Evolutionary conservation across 2,113 vertebrate species (phyloP).

Genomic region (Nycticorax nycticorax): DNA sequence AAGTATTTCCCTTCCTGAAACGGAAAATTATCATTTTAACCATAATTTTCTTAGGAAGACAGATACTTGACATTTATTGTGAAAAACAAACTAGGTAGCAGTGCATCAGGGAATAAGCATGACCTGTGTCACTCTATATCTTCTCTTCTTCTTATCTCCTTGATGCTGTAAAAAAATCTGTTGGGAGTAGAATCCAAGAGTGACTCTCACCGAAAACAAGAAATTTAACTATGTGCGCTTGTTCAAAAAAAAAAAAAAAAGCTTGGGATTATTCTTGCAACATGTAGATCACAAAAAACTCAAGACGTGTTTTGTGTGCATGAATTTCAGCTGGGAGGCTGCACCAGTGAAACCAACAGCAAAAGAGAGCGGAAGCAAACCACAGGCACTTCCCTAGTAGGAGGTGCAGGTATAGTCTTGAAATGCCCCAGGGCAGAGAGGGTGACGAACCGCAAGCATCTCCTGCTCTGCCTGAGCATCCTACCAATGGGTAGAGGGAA

Average conservation of each 20-base stretch:
- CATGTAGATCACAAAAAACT: neutral
- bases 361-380: neutral
- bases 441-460: neutral
- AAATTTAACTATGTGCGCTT: neutral
- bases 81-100: neutral
- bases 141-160: neutral
- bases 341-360: neutral
- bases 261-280: neutral
- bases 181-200: neutral
- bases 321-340: neutral
- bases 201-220: neutral
- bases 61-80: neutral
- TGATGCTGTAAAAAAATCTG: neutral
- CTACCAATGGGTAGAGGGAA: neutral
- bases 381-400: neutral
- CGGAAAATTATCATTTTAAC: neutral
- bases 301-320: neutral
- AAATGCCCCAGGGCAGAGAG: neutral
- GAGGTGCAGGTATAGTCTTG: neutral
- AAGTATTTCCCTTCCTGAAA: constrained; percentile 3
- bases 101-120: neutral
- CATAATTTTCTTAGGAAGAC: neutral
- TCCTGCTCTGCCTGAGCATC: neutral
- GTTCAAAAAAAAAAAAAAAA: neutral
- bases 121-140: neutral